Conservation (phyloP, 2,797 vertebrate species). For the Gymnothorax reevesii region DNA sequence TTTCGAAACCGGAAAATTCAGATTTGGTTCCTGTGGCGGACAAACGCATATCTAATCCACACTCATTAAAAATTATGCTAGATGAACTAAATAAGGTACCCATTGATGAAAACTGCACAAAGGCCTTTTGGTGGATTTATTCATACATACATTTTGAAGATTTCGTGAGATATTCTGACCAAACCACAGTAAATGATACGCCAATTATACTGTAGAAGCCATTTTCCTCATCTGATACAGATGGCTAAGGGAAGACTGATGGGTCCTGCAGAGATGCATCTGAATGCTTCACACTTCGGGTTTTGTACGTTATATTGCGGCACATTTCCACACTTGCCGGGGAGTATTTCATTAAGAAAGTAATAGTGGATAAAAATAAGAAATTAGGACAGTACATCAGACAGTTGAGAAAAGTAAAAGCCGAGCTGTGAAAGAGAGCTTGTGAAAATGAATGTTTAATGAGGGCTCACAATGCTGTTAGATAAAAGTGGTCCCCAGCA, state of each 20-base stretch:
- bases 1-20: too few relatives aligned
- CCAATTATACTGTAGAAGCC: not conserved
- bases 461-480: not conserved
- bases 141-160: too few relatives aligned
- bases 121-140: too few relatives aligned
- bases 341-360: not conserved
- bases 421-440: not conserved
- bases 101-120: too few relatives aligned
- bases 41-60: too few relatives aligned
- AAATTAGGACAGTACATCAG: not conserved
- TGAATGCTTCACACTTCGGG: slow-evolving; percentile 10
- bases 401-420: slow-evolving; percentile 11
- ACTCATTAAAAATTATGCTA: too few relatives aligned
- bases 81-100: too few relatives aligned
- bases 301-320: not conserved
- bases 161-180: not conserved
- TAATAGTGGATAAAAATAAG: not conserved
- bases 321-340: slow-evolving; percentile 8
- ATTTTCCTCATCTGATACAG: slow-evolving; percentile 13
- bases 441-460: slow-evolving; percentile 19
- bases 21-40: too few relatives aligned
- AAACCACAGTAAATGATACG: slow-evolving; percentile 11
- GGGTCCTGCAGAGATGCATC: not conserved
- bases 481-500: not conserved
- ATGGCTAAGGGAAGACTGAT: not conserved